Percentiles rank a stretch among this genome's conserved stretches.
phyloP scores from a whole-genome alignment of 2,888 invertebrate species.

The Erebia palarica region DNA sequence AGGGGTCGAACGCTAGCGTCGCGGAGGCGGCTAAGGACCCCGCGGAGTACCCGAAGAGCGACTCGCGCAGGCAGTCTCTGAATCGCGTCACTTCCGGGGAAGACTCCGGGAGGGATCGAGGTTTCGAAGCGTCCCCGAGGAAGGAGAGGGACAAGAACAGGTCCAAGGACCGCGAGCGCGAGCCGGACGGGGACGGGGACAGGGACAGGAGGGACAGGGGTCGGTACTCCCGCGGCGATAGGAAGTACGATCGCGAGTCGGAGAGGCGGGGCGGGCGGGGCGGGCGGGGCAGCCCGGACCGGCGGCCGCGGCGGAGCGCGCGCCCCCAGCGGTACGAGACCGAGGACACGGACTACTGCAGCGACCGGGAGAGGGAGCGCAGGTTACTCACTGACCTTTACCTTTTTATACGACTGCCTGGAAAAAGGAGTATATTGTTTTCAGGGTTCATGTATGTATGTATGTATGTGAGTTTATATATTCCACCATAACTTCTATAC shows the following conservation, averaged over 20 bases:
- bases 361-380: slow-evolving; percentile 84
- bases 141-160: slow-evolving; percentile 65
- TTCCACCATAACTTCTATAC: too few species aligned
- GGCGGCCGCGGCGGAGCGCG: slow-evolving; percentile 62
- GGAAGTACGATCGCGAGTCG: slow-evolving; percentile 61
- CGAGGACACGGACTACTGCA: slow-evolving; percentile 86
- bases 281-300: slow-evolving; percentile 48
- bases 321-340: slow-evolving; percentile 82
- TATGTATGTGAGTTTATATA: too few species aligned
- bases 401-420: too few species aligned
- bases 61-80: slow-evolving; percentile 61
- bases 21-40: slow-evolving; percentile 57
- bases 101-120: slow-evolving; percentile 71
- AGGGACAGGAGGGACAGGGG: slow-evolving; percentile 45
- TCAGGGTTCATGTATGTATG: too few species aligned
- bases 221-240: slow-evolving; percentile 62
- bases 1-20: slow-evolving; percentile 68
- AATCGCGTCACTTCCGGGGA: slow-evolving; percentile 69
- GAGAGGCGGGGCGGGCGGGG: slow-evolving; percentile 55
- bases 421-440: too few species aligned
- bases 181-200: slow-evolving; percentile 55
- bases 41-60: slow-evolving; percentile 56
- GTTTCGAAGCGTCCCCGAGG: slow-evolving; percentile 65
- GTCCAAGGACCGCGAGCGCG: slow-evolving; percentile 56
- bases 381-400: slow-evolving; percentile 51